Percentiles rank a stretch among this genome's conserved stretches.
These are phyloP conservation scores for Chroicocephalus ridibundus DNA, from an alignment of 2,113 vertebrate species.

Conservation along the genomic window DNA sequence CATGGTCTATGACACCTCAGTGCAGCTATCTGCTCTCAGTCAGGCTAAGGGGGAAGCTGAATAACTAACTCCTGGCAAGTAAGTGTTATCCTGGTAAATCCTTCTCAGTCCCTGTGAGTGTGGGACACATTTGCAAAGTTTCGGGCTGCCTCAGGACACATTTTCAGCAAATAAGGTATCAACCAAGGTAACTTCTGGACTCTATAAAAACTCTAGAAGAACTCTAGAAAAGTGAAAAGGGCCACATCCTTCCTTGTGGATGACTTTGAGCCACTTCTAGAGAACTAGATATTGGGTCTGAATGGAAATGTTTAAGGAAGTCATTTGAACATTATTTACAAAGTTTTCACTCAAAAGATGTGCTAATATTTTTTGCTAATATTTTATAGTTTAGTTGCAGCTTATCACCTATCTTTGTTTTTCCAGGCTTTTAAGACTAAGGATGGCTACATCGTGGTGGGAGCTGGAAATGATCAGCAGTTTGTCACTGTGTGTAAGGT, in stretches of 20 bases:
- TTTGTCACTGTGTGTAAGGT: constrained; percentile 89
- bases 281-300: not conserved
- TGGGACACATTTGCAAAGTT: not conserved
- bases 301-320: not conserved
- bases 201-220: not conserved
- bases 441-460: constrained; percentile 89
- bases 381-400: not conserved
- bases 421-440: constrained; percentile 88
- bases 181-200: not conserved
- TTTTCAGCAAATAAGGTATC: not conserved
- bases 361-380: not conserved
- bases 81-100: not conserved
- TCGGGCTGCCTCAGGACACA: not conserved
- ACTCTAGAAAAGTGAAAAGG: not conserved
- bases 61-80: not conserved
- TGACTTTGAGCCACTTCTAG: not conserved
- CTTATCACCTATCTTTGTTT: constrained; percentile 31
- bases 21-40: not conserved
- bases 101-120: not conserved
- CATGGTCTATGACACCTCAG: not conserved
- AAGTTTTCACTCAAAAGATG: not conserved
- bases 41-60: not conserved
- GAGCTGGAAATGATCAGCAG: constrained; percentile 89
- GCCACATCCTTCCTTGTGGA: not conserved
- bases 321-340: not conserved